These are phyloP conservation scores for Manis javanica DNA, from an alignment of 2,797 vertebrate species.

Conservation along the genomic window DNA sequence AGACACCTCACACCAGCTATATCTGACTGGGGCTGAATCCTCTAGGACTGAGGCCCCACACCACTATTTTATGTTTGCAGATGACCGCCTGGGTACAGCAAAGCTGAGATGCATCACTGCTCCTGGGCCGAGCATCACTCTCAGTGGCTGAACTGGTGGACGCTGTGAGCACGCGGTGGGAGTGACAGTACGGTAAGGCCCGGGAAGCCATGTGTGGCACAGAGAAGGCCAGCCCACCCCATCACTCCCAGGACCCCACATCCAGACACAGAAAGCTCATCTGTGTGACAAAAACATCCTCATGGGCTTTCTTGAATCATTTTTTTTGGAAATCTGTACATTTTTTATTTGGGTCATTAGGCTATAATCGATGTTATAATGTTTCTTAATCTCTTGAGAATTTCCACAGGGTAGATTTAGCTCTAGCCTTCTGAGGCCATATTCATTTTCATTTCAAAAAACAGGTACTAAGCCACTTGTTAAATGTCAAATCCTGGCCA, in stretches of 20 bases:
- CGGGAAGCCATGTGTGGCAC: accelerated
- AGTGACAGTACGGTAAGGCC: neutral
- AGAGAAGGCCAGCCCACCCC: neutral
- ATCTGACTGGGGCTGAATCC: neutral
- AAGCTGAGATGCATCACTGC: neutral
- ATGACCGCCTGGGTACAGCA: neutral
- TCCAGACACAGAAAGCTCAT: neutral
- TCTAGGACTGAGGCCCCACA: neutral
- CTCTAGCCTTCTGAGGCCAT: neutral
- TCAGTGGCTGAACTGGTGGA: neutral
- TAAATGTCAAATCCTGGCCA: neutral
- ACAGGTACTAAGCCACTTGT: neutral
- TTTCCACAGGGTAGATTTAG: neutral
- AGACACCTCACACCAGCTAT: neutral
- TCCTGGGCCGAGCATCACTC: neutral
- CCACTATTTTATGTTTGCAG: neutral
- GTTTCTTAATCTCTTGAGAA: conserved; percentile 26
- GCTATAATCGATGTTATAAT: neutral
- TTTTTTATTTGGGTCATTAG: neutral
- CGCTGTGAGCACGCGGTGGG: too few species aligned
- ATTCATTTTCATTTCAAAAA: conserved; percentile 30
- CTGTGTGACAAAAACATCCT: neutral
- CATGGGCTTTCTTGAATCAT: neutral
- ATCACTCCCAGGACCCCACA: neutral
- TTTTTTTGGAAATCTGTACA: neutral